These are phyloP conservation scores for Acromyrmex echinatior DNA, from an alignment of 1,140 invertebrate genomes.

Conservation along the genomic window DNA sequence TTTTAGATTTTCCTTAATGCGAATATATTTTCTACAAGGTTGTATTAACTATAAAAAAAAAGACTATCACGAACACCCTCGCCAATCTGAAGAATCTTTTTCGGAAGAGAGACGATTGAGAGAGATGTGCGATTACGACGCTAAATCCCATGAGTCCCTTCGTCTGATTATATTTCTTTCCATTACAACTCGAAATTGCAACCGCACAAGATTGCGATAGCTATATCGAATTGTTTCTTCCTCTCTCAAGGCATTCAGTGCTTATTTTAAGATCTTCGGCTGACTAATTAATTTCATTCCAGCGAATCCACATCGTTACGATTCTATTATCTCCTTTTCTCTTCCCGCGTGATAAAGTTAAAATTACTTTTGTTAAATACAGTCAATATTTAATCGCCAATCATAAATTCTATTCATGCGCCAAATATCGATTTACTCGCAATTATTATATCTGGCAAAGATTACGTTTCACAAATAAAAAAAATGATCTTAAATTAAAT, in stretches of 20 bases:
- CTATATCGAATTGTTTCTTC: not conserved
- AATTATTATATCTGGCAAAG: not conserved
- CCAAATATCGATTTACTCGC: not conserved
- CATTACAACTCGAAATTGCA: constrained; percentile 19
- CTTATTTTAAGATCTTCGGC: not conserved
- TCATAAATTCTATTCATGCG: not conserved
- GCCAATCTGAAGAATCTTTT: constrained; percentile 1
- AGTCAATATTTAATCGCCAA: not conserved
- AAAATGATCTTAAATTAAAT: constrained; percentile 7
- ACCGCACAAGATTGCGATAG: constrained; percentile 12
- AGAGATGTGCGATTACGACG: not conserved
- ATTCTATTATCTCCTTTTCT: not conserved
- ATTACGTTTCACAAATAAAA: not conserved
- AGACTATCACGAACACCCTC: constrained; percentile 19
- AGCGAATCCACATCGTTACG: not conserved
- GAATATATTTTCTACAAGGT: not conserved
- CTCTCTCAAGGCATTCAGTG: not conserved
- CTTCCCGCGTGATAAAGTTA: not conserved
- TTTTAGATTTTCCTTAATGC: constrained; percentile 13
- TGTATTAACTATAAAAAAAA: constrained; percentile 8
- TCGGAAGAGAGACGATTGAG: not conserved
- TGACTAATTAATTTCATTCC: constrained; percentile 1
- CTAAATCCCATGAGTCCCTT: not conserved
- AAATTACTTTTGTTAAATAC: not conserved
- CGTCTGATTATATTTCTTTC: constrained; percentile 31